Base-by-base conservation (phyloP, 2,797 vertebrate species). In the Sparus aurata region DNA sequence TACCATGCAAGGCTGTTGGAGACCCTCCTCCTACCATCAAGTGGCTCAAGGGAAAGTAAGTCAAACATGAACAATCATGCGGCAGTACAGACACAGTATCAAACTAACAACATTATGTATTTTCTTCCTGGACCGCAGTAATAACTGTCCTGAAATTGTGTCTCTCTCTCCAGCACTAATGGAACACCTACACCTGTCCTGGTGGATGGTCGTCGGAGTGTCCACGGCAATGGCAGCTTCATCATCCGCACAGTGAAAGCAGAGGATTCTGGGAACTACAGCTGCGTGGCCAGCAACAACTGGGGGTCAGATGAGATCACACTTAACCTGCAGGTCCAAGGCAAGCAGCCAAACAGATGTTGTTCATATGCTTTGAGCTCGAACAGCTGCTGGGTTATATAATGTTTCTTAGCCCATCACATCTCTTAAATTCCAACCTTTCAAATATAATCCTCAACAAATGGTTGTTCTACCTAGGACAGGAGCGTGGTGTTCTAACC, bases 1-100 rank as follows among this genome's bases (percentile, higher is more conserved):
- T 99, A 22, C 98, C 98, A 1, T 99, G 98, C 89, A 99, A 98
- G 87, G 98, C 97, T 0, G 98, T 99, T 2, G 98, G 98, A 58
- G 98, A 99, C 72, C 97, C 97, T 4, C 95, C 96, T 59, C 98
- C 98, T 0, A 96, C 97, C 52, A 96, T 99, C 77, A 99, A 99
- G 87, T 99, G 98, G 98, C 97, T 98, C 91, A 99, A 99, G 91
- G 97, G 98, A 95, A 99, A 97, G 98, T 99, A 96, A 96, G 94
- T 89, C 25, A 11, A 15, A n/a, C 16, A 55, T 20, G n/a, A 52
- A 75, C 18, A 45, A 2, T 43, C 11, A 43, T 17, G 12, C 23
- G 4, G 3, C 13, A 46, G 0, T 10, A 18, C 16, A 57, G 41
- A 23, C 1, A 55, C 1, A 25, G 41, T n/a, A 25, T 27, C 52